Evolutionary conservation across 2,113 vertebrate genomes (phyloP).

Genomic region (Eretmochelys imbricata): DNA sequence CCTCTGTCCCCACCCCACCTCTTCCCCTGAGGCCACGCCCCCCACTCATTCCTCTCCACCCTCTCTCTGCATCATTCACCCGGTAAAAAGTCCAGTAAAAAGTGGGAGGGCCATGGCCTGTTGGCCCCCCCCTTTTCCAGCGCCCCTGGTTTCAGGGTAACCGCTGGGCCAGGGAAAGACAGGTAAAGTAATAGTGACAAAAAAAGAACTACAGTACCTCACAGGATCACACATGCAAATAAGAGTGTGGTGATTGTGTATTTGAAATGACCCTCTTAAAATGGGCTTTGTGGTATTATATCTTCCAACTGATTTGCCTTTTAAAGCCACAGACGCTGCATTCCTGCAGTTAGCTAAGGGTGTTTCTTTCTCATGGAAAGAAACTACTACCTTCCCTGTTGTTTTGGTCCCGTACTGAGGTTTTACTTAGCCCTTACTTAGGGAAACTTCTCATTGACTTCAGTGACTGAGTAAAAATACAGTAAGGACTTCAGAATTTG

Average conservation of each 20-base stretch:
- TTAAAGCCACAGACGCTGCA: neutral
- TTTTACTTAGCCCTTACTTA: neutral
- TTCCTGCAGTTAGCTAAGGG: rapidly evolving
- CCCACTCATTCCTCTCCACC: neutral
- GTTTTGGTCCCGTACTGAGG: neutral
- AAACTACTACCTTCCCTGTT: neutral
- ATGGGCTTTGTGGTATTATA: neutral
- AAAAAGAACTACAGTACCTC: rapidly evolving
- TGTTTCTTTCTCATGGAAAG: neutral
- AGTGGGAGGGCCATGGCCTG: neutral
- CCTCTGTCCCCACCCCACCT: neutral
- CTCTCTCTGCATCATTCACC: no score
- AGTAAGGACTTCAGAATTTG: neutral
- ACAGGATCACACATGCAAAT: neutral
- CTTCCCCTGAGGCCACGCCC: neutral
- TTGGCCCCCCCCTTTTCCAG: no score
- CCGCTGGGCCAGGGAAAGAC: rapidly evolving
- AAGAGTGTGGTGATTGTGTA: rapidly evolving
- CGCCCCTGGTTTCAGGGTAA: no score
- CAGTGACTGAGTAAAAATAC: neutral
- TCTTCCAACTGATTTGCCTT: neutral
- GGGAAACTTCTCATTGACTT: neutral
- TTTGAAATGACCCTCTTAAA: neutral
- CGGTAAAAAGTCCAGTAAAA: no score
- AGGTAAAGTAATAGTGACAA: neutral